Conservation (phyloP, 2,888 invertebrate genomes). For the Helleia helle region DNA sequence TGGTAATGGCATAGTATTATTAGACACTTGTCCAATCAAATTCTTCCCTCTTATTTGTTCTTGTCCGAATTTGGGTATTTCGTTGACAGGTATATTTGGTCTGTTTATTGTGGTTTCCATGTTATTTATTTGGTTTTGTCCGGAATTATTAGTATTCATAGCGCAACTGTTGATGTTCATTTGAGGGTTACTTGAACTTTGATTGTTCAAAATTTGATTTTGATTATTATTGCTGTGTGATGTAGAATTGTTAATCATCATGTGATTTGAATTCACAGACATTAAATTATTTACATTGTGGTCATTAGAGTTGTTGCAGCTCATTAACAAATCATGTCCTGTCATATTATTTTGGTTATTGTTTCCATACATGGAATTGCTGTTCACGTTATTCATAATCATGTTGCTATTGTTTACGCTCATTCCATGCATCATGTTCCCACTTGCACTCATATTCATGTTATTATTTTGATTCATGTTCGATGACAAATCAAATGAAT, state of each 20-base stretch:
- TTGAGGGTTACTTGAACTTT: conserved; percentile 45
- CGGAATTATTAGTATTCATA: conserved; percentile 42
- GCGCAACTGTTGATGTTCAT: conserved; percentile 61
- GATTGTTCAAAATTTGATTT: conserved; percentile 46
- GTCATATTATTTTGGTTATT: conserved; percentile 44
- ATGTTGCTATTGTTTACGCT: conserved; percentile 51
- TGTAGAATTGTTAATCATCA: conserved; percentile 58
- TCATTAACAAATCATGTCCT: conserved; percentile 59
- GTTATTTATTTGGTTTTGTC: conserved; percentile 45
- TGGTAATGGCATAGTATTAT: conserved; percentile 37
- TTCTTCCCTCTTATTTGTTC: conserved; percentile 57
- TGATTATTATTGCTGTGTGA: conserved; percentile 42
- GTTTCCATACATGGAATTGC: conserved; percentile 44
- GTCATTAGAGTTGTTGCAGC: conserved; percentile 52
- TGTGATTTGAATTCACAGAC: conserved; percentile 46
- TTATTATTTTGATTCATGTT: conserved; percentile 47
- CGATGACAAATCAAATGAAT: conserved; percentile 54
- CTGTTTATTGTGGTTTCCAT: conserved; percentile 52
- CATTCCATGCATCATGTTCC: conserved; percentile 57
- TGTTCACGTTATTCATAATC: conserved; percentile 58
- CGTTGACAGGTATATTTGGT: conserved; percentile 43
- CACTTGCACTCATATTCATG: conserved; percentile 42
- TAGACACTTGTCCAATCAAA: conserved; percentile 49
- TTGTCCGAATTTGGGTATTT: conserved; percentile 50
- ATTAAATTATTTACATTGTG: conserved; percentile 52